These are phyloP conservation scores for Macrosiphum euphorbiae DNA, from an alignment of 2,888 invertebrate species.

Conservation along the genomic window DNA sequence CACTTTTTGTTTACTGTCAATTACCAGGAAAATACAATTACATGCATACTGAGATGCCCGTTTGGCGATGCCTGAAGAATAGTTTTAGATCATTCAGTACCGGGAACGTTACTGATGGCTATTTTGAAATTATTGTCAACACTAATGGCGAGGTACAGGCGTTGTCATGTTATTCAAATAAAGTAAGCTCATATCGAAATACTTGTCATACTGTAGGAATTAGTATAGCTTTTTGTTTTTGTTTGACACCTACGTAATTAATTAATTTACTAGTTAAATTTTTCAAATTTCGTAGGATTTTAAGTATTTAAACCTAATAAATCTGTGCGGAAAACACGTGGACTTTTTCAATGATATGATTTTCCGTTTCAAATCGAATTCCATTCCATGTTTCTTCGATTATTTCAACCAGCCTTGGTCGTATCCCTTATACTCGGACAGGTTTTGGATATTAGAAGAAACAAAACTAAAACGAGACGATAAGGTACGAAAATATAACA, in stretches of 20 bases:
- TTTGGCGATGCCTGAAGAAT: fast-evolving
- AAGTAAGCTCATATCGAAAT: constrained; percentile 68
- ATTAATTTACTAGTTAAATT: background rate
- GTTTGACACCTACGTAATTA: background rate
- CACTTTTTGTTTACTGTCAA: constrained; percentile 12
- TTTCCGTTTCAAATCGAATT: constrained; percentile 74
- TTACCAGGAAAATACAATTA: constrained; percentile 30
- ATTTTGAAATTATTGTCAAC: constrained; percentile 31
- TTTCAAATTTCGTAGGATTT: constrained; percentile 71
- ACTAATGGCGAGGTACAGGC: background rate
- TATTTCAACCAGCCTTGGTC: constrained; percentile 80
- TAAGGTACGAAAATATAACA: background rate
- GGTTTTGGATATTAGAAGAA: constrained; percentile 70
- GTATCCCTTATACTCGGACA: constrained; percentile 76
- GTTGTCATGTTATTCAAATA: constrained; percentile 43
- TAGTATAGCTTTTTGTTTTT: background rate
- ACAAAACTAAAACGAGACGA: background rate
- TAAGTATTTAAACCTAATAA: constrained; percentile 74
- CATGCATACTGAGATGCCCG: background rate
- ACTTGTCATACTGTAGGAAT: background rate
- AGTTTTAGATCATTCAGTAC: background rate
- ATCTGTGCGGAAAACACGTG: constrained; percentile 82
- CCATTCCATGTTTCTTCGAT: constrained; percentile 78
- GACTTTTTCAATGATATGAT: constrained; percentile 78
- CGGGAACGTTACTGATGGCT: background rate